Percentiles rank a stretch among this genome's conserved stretches.
Conservation (phyloP, 2,888 invertebrate species). For the Imbricaverruca yamaguchii region DNA sequence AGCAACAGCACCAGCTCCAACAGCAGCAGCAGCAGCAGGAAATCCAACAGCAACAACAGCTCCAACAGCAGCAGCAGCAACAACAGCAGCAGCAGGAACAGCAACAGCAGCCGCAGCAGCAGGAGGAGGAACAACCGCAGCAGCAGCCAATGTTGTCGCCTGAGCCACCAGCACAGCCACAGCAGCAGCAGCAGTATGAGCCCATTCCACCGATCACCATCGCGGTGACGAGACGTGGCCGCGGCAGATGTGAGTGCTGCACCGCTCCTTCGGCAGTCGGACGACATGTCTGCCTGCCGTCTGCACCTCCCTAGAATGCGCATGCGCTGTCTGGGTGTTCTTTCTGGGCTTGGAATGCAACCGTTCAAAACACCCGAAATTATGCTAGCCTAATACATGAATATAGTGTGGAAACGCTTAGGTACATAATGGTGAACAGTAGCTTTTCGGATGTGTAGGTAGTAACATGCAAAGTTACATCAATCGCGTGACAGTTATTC, state of each 20-base stretch:
- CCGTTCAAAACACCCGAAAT: no score
- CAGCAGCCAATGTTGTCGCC: slow-evolving; percentile 1
- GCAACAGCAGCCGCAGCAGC: slow-evolving; percentile 27
- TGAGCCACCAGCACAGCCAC: slow-evolving; percentile 30
- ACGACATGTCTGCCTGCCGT: no score
- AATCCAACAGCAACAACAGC: slow-evolving; percentile 27
- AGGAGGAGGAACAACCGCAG: slow-evolving; percentile 27
- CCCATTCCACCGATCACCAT: slow-evolving; percentile 33
- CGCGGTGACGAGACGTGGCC: slow-evolving; percentile 30
- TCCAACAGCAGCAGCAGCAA: slow-evolving; percentile 32
- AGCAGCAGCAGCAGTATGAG: slow-evolving; percentile 33
- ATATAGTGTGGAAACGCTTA: no score
- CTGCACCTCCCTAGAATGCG: no score
- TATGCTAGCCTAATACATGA: no score
- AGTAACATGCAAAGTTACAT: no score
- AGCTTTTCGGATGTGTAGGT: no score
- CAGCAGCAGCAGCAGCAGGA: slow-evolving; percentile 34
- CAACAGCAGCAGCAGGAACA: slow-evolving; percentile 28
- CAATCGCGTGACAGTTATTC: no score
- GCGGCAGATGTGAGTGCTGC: slow-evolving; percentile 30
- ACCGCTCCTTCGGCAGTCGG: not conserved
- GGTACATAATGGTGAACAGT: no score
- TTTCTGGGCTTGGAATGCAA: no score
- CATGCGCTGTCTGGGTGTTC: no score
- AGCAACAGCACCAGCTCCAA: slow-evolving; percentile 24